phyloP scores from a whole-genome alignment of 1,140 invertebrate species.

The Eurosta solidaginis region DNA sequence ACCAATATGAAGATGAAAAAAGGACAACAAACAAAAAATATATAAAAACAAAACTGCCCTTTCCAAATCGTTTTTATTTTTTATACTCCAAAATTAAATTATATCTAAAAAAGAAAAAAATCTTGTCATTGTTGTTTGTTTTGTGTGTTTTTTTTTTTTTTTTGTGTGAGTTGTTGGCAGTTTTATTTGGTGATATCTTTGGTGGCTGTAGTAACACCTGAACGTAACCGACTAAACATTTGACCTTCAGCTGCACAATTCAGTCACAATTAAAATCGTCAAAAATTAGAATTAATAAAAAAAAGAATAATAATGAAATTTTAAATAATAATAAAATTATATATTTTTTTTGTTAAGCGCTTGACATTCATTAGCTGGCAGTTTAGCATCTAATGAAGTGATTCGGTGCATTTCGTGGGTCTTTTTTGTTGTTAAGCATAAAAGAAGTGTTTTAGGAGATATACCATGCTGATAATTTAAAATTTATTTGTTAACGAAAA shows the following conservation, averaged over 20 bases:
- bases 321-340: not conserved
- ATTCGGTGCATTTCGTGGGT: too few species aligned
- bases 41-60: too few species aligned
- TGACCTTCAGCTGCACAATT: constrained; percentile 1
- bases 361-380: not conserved
- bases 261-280: not conserved
- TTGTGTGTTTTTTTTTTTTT: not conserved
- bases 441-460: too few species aligned
- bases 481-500: too few species aligned
- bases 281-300: not conserved
- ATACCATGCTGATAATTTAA: too few species aligned
- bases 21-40: not conserved
- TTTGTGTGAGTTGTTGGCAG: not conserved
- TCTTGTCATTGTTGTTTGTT: not conserved
- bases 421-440: too few species aligned
- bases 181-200: not conserved
- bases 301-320: not conserved
- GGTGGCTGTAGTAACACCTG: constrained; percentile 5
- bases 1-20: not conserved
- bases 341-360: not conserved
- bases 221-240: not conserved
- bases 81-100: too few species aligned
- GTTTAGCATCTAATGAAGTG: not conserved
- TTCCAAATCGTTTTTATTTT: too few species aligned
- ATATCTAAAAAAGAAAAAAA: not conserved